phyloP scores from a whole-genome alignment of 2,888 invertebrate species.

The Cordilura impudica region DNA sequence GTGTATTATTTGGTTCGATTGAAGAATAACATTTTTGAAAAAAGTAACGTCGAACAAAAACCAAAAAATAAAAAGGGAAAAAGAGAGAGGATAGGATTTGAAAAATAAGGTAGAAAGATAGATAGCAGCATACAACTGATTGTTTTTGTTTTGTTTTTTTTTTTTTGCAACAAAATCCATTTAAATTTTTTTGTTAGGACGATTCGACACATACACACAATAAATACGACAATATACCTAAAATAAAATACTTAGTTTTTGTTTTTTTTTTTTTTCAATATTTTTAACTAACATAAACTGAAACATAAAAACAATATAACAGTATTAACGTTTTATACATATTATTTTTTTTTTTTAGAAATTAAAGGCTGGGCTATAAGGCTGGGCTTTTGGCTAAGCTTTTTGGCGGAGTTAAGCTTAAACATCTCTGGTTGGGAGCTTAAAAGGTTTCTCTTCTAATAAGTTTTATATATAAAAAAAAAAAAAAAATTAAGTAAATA shows the following conservation, averaged over 20 bases:
- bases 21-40: slow-evolving; percentile 40
- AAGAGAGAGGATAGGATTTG: slow-evolving; percentile 31
- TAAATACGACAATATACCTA: slow-evolving; percentile 16
- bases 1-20: slow-evolving; percentile 15
- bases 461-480: background rate
- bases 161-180: slow-evolving; percentile 54
- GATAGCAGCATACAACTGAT: slow-evolving; percentile 42
- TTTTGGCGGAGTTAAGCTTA: slow-evolving; percentile 47
- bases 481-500: slow-evolving; percentile 14
- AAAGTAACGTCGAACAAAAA: slow-evolving; percentile 39
- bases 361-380: slow-evolving; percentile 40
- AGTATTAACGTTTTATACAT: slow-evolving; percentile 33
- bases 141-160: too few relatives aligned
- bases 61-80: slow-evolving; percentile 42
- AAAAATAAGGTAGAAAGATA: slow-evolving; percentile 41
- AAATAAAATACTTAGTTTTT: slow-evolving; percentile 10
- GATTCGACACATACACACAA: slow-evolving; percentile 31
- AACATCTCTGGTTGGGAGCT: slow-evolving; percentile 35
- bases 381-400: slow-evolving; percentile 50
- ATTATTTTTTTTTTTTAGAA: slow-evolving; percentile 10
- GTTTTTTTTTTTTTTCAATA: background rate
- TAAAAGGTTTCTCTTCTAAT: slow-evolving; percentile 33
- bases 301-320: slow-evolving; percentile 20
- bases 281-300: slow-evolving; percentile 1
- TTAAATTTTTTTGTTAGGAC: slow-evolving; percentile 36